Conservation (phyloP, 2,797 vertebrate genomes). For the Myiotriccus ornatus region DNA sequence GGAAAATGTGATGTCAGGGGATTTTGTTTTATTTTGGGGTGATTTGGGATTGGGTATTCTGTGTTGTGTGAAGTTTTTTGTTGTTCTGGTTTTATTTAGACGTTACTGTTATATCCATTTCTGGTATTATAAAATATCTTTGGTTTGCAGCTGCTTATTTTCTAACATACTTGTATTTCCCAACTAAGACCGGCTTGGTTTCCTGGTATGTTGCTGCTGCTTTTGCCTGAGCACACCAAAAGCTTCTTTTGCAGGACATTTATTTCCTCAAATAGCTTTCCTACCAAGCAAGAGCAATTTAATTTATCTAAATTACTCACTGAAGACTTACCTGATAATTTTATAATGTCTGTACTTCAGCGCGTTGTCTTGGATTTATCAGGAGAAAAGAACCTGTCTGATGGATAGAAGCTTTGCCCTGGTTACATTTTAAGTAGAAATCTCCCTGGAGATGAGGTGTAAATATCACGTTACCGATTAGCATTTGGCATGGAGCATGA, state of each 20-base stretch:
- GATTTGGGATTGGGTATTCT: neutral
- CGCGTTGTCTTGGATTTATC: neutral
- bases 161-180: neutral
- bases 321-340: neutral
- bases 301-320: neutral
- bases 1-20: neutral
- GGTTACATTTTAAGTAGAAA: conserved; percentile 48
- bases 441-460: conserved; percentile 8
- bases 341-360: neutral
- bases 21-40: neutral
- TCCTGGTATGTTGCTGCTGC: neutral
- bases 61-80: neutral
- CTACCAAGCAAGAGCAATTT: neutral
- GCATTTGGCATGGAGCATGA: neutral
- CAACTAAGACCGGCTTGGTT: neutral
- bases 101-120: neutral
- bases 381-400: neutral
- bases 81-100: neutral
- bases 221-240: neutral
- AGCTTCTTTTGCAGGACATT: neutral
- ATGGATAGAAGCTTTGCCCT: neutral
- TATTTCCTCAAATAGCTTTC: neutral
- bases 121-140: neutral
- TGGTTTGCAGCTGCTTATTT: neutral
- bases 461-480: neutral